Percentiles rank a stretch among this genome's conserved stretches.
Conservation (phyloP, 2,888 invertebrate genomes). For the Parnassius glacialis region DNA sequence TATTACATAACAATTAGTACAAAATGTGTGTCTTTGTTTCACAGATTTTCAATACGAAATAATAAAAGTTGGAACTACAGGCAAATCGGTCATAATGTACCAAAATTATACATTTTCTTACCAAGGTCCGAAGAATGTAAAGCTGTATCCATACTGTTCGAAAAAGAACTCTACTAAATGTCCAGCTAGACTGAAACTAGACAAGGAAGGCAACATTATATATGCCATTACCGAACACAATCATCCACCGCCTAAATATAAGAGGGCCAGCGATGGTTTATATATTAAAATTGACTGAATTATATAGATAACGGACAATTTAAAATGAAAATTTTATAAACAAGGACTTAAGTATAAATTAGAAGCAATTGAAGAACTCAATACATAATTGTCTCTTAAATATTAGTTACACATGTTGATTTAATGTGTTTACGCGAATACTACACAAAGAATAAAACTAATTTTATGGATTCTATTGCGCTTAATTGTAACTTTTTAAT, state of each 20-base stretch:
- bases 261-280: slow-evolving; percentile 16
- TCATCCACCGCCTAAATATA: slow-evolving; percentile 45
- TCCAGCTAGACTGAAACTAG: slow-evolving; percentile 31
- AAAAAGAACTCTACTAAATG: slow-evolving; percentile 29
- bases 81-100: slow-evolving; percentile 30
- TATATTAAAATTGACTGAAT: slow-evolving; percentile 2
- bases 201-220: slow-evolving; percentile 29
- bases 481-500: no score
- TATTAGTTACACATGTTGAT: no score
- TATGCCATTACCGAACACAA: slow-evolving; percentile 38
- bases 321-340: no score
- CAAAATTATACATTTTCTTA: slow-evolving; percentile 33
- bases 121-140: slow-evolving; percentile 26
- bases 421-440: no score
- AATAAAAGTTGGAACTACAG: slow-evolving; percentile 25
- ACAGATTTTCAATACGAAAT: slow-evolving; percentile 25
- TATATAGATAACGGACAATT: no score
- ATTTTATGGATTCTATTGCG: no score
- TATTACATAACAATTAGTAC: no score
- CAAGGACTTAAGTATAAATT: no score
- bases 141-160: slow-evolving; percentile 31
- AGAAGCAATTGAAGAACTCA: no score
- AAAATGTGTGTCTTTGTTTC: slow-evolving; percentile 1
- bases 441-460: no score
- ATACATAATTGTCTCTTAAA: no score